Evolutionary conservation across 2,888 invertebrate genomes (phyloP).

Genomic region (Megastigmus dorsalis): DNA sequence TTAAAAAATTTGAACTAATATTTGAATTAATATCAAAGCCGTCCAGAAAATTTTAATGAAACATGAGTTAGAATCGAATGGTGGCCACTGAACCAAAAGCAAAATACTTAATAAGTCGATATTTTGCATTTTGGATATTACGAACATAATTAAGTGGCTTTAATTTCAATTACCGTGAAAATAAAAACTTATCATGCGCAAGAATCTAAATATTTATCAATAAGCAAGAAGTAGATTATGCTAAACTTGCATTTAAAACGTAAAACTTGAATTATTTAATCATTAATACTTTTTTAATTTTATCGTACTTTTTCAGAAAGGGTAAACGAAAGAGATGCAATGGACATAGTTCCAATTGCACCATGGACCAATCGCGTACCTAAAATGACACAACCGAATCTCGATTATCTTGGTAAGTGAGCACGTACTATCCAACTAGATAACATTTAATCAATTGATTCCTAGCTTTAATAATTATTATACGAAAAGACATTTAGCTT

Average conservation of each 20-base stretch:
- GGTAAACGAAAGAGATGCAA: slow-evolving; percentile 55
- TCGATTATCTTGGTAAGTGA: slow-evolving; percentile 92
- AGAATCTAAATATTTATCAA: background rate
- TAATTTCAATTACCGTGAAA: too few relatives aligned
- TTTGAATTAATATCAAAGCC: too few relatives aligned
- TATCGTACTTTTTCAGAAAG: slow-evolving; percentile 44
- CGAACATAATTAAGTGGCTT: too few relatives aligned
- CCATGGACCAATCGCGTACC: slow-evolving; percentile 92
- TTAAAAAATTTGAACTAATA: too few relatives aligned
- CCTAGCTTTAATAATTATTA: background rate
- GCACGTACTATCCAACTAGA: background rate
- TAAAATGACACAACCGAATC: slow-evolving; percentile 94
- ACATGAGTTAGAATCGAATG: too few relatives aligned
- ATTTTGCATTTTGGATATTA: too few relatives aligned
- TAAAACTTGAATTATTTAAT: background rate
- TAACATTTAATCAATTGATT: too few relatives aligned
- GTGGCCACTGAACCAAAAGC: too few relatives aligned
- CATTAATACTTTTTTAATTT: background rate
- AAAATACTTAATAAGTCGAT: too few relatives aligned
- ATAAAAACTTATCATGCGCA: background rate
- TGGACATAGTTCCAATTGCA: slow-evolving; percentile 53
- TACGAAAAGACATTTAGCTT: background rate
- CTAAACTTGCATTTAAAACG: too few relatives aligned
- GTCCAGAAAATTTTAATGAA: too few relatives aligned
- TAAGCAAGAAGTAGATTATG: too few relatives aligned